phyloP scores from a whole-genome alignment of 2,888 invertebrate genomes.

The Leptopilina syphax region DNA sequence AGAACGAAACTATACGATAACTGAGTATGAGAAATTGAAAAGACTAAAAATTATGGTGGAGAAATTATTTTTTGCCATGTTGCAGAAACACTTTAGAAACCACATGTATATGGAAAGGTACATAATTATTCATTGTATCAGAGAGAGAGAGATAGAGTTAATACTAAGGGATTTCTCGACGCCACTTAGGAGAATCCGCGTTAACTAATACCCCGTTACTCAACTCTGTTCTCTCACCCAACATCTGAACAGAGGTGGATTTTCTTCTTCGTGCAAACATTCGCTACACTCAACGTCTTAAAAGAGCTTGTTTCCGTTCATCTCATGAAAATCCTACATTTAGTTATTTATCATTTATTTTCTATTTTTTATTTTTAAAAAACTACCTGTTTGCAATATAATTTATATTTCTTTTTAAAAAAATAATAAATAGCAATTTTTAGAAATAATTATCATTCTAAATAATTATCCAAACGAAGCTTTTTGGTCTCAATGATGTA shows the following conservation, averaged over 20 bases:
- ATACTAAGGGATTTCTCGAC: slow-evolving; percentile 20
- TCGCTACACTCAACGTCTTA: slow-evolving; percentile 1
- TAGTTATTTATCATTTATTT: background rate
- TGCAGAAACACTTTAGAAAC: too few species aligned
- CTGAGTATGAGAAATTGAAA: too few species aligned
- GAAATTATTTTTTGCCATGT: too few species aligned
- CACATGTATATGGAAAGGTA: background rate
- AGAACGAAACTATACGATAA: too few species aligned
- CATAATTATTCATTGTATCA: slow-evolving; percentile 16
- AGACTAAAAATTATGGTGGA: too few species aligned
- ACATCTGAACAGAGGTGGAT: slow-evolving; percentile 50
- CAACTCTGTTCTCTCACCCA: slow-evolving; percentile 40
- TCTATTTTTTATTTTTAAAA: too few species aligned
- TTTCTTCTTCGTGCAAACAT: slow-evolving; percentile 52
- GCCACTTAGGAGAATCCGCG: slow-evolving; percentile 20
- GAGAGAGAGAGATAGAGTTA: slow-evolving; percentile 1
- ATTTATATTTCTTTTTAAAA: too few species aligned
- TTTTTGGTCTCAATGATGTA: too few species aligned
- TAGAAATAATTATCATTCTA: too few species aligned
- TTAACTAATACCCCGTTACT: slow-evolving; percentile 39
- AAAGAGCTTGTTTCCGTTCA: background rate
- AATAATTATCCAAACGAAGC: too few species aligned
- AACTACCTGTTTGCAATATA: too few species aligned
- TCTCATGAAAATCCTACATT: background rate
- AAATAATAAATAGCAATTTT: too few species aligned